These are phyloP conservation scores for Melanerpes formicivorus DNA, from an alignment of 2,113 vertebrate species.

Conservation along the genomic window DNA sequence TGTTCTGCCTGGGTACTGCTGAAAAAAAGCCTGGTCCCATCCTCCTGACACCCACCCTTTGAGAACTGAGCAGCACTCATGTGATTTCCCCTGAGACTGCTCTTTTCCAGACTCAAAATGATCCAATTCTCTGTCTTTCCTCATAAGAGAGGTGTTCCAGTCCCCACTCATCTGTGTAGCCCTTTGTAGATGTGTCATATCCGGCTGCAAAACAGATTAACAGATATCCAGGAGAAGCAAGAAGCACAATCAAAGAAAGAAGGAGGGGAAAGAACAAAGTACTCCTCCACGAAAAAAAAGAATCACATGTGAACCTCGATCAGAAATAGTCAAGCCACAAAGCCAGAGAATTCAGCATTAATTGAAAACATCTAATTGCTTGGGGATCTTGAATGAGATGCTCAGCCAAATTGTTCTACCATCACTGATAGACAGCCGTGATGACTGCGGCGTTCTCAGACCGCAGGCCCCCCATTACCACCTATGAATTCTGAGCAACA, in stretches of 20 bases:
- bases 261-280: not conserved
- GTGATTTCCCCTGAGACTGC: too few species aligned
- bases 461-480: not conserved
- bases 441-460: not conserved
- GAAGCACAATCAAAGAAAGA: not conserved
- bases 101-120: too few species aligned
- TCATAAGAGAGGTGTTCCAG: too few species aligned
- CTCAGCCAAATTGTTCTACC: not conserved
- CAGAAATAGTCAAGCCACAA: not conserved
- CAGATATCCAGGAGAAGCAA: not conserved
- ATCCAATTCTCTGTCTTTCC: too few species aligned
- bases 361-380: not conserved
- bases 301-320: not conserved
- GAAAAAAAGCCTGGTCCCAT: too few species aligned
- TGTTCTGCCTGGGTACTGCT: too few species aligned
- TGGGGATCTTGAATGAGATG: not conserved
- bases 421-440: not conserved
- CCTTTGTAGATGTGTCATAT: too few species aligned
- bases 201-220: not conserved
- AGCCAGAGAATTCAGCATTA: not conserved
- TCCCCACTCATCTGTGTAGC: too few species aligned
- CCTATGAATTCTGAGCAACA: not conserved
- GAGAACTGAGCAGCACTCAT: too few species aligned
- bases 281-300: not conserved
- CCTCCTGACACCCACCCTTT: too few species aligned